A percentile compares a stretch with the other conserved stretches of the same genome.
These are phyloP conservation scores for Halcyon leucocephala DNA, from an alignment of 2,797 vertebrate genomes.

Conservation along the genomic window DNA sequence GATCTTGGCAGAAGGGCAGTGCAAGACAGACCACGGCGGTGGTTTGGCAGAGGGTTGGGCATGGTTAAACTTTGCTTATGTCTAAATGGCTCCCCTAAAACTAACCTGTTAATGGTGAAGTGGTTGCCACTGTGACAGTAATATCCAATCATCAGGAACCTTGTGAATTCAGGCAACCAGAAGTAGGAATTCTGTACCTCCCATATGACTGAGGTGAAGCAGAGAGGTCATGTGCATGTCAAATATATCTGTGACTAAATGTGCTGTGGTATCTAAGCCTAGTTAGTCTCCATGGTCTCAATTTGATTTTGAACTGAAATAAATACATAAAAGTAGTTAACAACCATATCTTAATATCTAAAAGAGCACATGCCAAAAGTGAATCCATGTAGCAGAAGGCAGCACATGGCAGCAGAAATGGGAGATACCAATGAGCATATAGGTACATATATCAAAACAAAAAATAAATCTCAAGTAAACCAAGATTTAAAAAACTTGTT, in stretches of 20 bases:
- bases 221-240: background rate
- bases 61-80: rapidly evolving
- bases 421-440: background rate
- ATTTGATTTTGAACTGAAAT: rapidly evolving
- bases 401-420: background rate
- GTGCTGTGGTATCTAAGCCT: background rate
- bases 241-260: background rate
- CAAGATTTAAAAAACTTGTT: background rate
- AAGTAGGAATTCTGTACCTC: background rate
- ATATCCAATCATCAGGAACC: background rate
- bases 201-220: background rate
- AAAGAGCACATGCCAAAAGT: background rate
- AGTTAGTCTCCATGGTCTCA: background rate
- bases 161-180: background rate
- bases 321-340: background rate
- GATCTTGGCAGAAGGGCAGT: background rate
- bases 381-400: background rate
- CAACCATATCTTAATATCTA: background rate
- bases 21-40: rapidly evolving
- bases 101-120: background rate
- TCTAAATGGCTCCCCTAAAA: background rate
- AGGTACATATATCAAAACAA: background rate
- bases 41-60: background rate
- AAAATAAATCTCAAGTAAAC: background rate
- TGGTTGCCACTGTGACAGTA: rapidly evolving